These are phyloP conservation scores for Dascyllus trimaculatus DNA, from an alignment of 2,113 vertebrate genomes.

Conservation along the genomic window DNA sequence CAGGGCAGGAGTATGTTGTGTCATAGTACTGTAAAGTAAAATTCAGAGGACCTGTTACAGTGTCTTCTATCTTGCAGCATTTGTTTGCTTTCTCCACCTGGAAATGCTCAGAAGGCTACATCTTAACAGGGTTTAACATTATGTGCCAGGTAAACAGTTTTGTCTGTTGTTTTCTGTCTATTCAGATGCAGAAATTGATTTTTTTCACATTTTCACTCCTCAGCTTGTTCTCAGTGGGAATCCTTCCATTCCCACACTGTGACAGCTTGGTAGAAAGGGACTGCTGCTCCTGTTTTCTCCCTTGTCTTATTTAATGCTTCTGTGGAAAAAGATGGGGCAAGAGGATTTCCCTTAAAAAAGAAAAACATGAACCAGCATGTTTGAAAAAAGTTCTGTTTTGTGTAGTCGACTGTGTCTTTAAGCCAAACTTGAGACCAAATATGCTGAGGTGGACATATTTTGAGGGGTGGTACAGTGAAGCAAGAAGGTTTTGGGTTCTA, in stretches of 20 bases:
- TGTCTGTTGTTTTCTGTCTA: constrained; percentile 47
- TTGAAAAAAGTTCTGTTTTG: no score
- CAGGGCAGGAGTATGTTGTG: constrained; percentile 32
- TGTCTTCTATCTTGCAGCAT: constrained; percentile 22
- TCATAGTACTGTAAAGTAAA: not conserved
- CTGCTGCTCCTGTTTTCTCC: not conserved
- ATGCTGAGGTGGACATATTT: no score
- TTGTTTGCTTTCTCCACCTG: constrained; percentile 22
- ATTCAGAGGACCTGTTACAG: constrained; percentile 21
- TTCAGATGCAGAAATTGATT: constrained; percentile 28
- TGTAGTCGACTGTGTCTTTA: no score
- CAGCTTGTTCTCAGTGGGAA: constrained; percentile 40
- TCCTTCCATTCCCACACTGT: not conserved
- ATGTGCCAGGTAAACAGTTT: constrained; percentile 57
- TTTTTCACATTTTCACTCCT: constrained; percentile 10
- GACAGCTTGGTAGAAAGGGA: constrained; percentile 24
- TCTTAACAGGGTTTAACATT: constrained; percentile 41
- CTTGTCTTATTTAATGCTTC: constrained; percentile 1
- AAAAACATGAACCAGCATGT: not conserved
- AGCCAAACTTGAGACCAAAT: no score
- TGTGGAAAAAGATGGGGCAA: not conserved
- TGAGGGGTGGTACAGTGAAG: no score
- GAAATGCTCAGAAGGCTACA: constrained; percentile 20
- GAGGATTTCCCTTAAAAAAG: not conserved
- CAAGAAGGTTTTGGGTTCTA: no score